phyloP scores from a whole-genome alignment of 2,797 vertebrate genomes.

The Sebastes oblongus region DNA sequence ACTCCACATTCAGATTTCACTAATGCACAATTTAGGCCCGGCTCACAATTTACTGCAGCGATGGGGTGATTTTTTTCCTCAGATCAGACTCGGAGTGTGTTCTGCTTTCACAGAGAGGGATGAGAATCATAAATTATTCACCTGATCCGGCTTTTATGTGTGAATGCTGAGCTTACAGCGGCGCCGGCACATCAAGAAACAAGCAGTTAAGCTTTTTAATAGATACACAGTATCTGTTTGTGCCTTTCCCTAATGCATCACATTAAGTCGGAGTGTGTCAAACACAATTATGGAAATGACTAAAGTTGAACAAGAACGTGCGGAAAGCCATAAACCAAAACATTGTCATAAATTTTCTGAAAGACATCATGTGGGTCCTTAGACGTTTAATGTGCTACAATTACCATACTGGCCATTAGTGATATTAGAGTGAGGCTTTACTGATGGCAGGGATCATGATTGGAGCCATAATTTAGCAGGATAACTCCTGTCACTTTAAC shows the following conservation, averaged over 20 bases:
- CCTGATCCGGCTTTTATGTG: slow-evolving; percentile 66
- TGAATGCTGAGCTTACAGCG: slow-evolving; percentile 53
- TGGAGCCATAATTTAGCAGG: slow-evolving; percentile 71
- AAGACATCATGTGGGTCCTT: slow-evolving; percentile 67
- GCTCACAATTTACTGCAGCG: slow-evolving; percentile 28
- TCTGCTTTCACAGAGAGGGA: slow-evolving; percentile 44
- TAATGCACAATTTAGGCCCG: slow-evolving; percentile 31
- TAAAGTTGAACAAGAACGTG: slow-evolving; percentile 67
- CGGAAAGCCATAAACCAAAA: slow-evolving; percentile 74
- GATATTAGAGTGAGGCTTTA: slow-evolving; percentile 80
- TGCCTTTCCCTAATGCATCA: slow-evolving; percentile 60
- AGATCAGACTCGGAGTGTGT: slow-evolving; percentile 45
- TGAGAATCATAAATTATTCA: slow-evolving; percentile 71
- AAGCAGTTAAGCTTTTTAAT: slow-evolving; percentile 66
- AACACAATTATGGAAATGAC: slow-evolving; percentile 77
- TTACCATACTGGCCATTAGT: slow-evolving; percentile 80
- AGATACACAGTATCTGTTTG: slow-evolving; percentile 62
- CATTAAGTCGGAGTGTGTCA: slow-evolving; percentile 60
- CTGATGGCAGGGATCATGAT: slow-evolving; percentile 73
- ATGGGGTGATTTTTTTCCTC: slow-evolving; percentile 3
- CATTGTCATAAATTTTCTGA: slow-evolving; percentile 65
- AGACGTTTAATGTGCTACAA: slow-evolving; percentile 77
- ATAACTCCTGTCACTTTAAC: slow-evolving; percentile 77
- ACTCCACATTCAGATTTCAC: slow-evolving; percentile 33
- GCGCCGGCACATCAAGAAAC: slow-evolving; percentile 47